Evolutionary conservation across 2,888 invertebrate genomes (phyloP).

Genomic region (Oscheius sp.): DNA sequence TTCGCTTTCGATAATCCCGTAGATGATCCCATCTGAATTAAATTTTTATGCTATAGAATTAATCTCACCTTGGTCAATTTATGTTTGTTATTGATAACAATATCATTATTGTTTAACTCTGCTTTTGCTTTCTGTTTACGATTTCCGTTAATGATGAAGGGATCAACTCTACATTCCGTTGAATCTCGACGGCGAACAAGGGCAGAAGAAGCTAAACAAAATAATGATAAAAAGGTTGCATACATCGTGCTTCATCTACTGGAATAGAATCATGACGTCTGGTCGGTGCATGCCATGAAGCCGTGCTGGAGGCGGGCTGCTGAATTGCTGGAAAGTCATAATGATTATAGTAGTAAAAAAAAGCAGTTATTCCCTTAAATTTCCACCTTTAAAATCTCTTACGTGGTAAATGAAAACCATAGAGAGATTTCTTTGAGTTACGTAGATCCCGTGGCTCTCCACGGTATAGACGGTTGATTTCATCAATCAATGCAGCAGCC

Average conservation of each 20-base stretch:
- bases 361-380: background rate
- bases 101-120: slow-evolving; percentile 20
- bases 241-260: slow-evolving; percentile 20
- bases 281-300: slow-evolving; percentile 46
- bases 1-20: slow-evolving; percentile 18
- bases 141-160: background rate
- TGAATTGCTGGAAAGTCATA: slow-evolving; percentile 22
- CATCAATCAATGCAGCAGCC: slow-evolving; percentile 21
- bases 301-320: slow-evolving; percentile 46
- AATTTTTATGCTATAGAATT: background rate
- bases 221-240: background rate
- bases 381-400: too few relatives aligned
- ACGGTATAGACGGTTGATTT: slow-evolving; percentile 18
- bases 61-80: slow-evolving; percentile 6
- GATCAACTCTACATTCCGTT: slow-evolving; percentile 13
- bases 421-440: background rate
- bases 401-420: slow-evolving; percentile 20
- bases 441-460: background rate
- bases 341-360: background rate
- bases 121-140: background rate
- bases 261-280: slow-evolving; percentile 16
- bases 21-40: slow-evolving; percentile 7
- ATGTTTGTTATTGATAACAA: slow-evolving; percentile 5
- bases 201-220: slow-evolving; percentile 29
- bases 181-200: slow-evolving; percentile 15